Evolutionary conservation across 1,140 invertebrate species (phyloP), one percentile per base, ranked within the genome.

Genomic region (Doryteuthis pealeii): DNA sequence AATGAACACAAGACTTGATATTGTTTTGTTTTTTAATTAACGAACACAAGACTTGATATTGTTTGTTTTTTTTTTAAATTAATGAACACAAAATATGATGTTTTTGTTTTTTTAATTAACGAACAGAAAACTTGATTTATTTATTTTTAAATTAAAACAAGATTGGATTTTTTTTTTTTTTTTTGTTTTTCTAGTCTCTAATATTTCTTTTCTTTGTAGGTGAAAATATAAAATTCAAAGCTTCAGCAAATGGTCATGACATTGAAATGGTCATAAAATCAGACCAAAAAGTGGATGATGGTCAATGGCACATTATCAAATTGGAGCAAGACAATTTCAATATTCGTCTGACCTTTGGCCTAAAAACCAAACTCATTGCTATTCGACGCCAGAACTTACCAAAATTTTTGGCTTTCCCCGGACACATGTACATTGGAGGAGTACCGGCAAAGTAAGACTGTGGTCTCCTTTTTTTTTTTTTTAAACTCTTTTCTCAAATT

Each of bases 231-330:
- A 62, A 62, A 18, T 62, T 62, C 26, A 28, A 62, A 28, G 54
- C 54, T 6, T 62, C 26, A 28, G 22, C 26, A 5, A 28, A 28
- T 62, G 26, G 26, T n/a, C 18, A 62, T 28, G 22, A n/a, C 18
- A 62, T 28, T 22, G 54, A 62, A 62, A 62, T 62, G 10, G 26
- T 6, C 10, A 22, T 62, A 6, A 8, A 18, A 1, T 62, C 54
- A 6, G 54, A 62, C 54, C 10, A 22, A n/a, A 22, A 28, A 62
- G 54, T 98, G 5, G 96, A 96, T 83, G 93, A 92, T 70, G 95
- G 95, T 0, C 94, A 96, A 83, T 98, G 96, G 96, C 95, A 98
- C 84, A 95, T 96, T 88, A 93, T 97, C 77, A 95, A 78, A 71
- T 78, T 89, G 12, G 87, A 89, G 70, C 82, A 86, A 83, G 96